These are phyloP conservation scores for Bubo scandiacus DNA, from an alignment of 2,113 vertebrate genomes.

Conservation along the genomic window DNA sequence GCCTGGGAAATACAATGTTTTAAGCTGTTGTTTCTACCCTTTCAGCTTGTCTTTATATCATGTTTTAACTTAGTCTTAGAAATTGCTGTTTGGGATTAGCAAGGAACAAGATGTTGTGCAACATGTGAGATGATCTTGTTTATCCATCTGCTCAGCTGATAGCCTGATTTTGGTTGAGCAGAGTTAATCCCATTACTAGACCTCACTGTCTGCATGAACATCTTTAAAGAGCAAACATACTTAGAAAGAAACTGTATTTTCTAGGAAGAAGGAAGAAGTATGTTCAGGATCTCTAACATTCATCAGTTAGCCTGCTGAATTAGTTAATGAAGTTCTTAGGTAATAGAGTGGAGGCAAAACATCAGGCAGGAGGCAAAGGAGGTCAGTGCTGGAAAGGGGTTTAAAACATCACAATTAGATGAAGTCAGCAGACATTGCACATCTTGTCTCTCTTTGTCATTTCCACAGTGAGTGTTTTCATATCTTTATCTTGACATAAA, in stretches of 20 bases:
- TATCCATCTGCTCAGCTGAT: conserved; percentile 37
- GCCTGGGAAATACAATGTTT: not conserved
- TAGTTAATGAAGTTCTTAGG: not conserved
- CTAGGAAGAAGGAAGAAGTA: not conserved
- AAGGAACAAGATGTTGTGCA: conserved; percentile 25
- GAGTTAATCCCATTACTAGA: conserved; percentile 45
- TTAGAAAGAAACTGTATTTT: not conserved
- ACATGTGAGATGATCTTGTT: conserved; percentile 44
- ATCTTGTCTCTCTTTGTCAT: not conserved
- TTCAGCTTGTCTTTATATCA: not conserved
- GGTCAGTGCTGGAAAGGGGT: not conserved
- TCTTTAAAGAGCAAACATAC: not conserved
- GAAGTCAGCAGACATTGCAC: not conserved
- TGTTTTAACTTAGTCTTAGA: not conserved
- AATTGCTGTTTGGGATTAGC: not conserved
- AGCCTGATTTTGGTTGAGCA: conserved; percentile 12
- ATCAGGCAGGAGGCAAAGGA: not conserved
- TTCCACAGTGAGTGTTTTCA: not conserved
- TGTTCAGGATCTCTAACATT: not conserved
- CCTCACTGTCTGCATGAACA: not conserved
- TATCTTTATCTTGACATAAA: not conserved
- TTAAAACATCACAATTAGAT: not conserved
- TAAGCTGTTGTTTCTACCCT: not conserved
- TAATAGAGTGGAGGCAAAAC: not conserved
- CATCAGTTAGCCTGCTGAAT: not conserved